phyloP scores from a whole-genome alignment of 1,140 invertebrate species.

The Drosophila pandora region DNA sequence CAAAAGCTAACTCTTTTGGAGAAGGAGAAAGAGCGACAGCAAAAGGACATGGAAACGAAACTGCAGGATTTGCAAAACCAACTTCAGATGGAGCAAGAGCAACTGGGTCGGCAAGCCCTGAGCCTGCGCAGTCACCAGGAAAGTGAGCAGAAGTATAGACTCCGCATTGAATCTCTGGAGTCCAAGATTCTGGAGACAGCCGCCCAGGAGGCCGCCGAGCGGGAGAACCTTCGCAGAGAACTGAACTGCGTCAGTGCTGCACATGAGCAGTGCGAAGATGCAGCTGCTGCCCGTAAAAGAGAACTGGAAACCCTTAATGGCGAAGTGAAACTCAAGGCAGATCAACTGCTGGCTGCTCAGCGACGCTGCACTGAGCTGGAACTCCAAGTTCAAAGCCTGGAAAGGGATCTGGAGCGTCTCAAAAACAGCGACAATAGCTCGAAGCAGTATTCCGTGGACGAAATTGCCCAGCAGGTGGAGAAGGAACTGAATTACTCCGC shows the following conservation, averaged over 20 bases:
- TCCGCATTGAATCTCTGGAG: conserved; percentile 56
- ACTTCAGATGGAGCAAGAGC: conserved; percentile 45
- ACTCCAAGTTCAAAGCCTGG: conserved; percentile 49
- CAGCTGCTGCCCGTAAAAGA: conserved; percentile 54
- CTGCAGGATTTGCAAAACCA: conserved; percentile 41
- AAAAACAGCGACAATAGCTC: conserved; percentile 70
- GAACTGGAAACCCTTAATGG: conserved; percentile 61
- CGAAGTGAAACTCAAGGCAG: conserved; percentile 63
- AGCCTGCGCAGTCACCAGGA: conserved; percentile 51
- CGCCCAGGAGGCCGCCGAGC: conserved; percentile 59
- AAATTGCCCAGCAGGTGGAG: conserved; percentile 85
- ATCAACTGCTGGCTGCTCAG: conserved; percentile 49
- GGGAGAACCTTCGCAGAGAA: conserved; percentile 68
- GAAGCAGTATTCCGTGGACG: conserved; percentile 85
- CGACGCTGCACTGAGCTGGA: conserved; percentile 51
- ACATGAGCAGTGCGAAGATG: conserved; percentile 65
- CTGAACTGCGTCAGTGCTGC: conserved; percentile 53
- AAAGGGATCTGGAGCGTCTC: conserved; percentile 68
- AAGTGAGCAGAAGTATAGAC: conserved; percentile 57
- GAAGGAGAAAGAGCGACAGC: conserved; percentile 60
- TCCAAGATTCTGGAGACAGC: conserved; percentile 54
- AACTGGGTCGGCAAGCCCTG: conserved; percentile 54
- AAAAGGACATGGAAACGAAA: conserved; percentile 41
- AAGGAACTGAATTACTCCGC: conserved; percentile 86
- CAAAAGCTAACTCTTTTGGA: conserved; percentile 45